A percentile compares a stretch with the other conserved stretches of the same genome.
Conservation (phyloP, 2,113 vertebrate genomes). For the Catharus bicknelli region DNA sequence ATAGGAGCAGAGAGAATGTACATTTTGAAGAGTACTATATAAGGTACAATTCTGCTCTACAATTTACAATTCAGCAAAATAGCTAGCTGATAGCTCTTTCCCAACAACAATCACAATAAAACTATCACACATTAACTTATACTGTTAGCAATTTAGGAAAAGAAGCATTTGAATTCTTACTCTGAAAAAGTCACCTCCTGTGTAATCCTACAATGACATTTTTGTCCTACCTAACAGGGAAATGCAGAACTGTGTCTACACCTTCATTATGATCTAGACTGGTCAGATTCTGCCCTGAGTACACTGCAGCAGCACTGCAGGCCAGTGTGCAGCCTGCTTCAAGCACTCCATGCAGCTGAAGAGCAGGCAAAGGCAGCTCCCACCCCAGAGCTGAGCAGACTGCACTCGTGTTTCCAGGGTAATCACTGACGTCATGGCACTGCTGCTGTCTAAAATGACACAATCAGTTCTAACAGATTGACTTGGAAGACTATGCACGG, state of each 20-base stretch:
- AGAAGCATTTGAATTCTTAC: background rate
- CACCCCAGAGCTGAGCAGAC: background rate
- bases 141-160: background rate
- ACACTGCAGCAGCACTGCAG: background rate
- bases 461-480: background rate
- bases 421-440: background rate
- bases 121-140: background rate
- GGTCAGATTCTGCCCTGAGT: background rate
- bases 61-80: background rate
- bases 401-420: background rate
- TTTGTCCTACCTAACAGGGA: background rate
- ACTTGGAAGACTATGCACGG: background rate
- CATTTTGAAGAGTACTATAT: background rate
- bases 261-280: rapidly evolving
- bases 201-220: background rate
- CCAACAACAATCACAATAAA: background rate
- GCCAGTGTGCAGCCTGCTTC: background rate
- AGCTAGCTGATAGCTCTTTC: background rate
- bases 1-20: background rate
- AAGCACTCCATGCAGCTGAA: background rate
- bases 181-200: background rate
- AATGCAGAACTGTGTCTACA: background rate
- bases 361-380: background rate
- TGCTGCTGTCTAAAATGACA: background rate
- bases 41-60: background rate